Conservation (phyloP, 1,140 invertebrate species). For the Drosophila mayri region DNA sequence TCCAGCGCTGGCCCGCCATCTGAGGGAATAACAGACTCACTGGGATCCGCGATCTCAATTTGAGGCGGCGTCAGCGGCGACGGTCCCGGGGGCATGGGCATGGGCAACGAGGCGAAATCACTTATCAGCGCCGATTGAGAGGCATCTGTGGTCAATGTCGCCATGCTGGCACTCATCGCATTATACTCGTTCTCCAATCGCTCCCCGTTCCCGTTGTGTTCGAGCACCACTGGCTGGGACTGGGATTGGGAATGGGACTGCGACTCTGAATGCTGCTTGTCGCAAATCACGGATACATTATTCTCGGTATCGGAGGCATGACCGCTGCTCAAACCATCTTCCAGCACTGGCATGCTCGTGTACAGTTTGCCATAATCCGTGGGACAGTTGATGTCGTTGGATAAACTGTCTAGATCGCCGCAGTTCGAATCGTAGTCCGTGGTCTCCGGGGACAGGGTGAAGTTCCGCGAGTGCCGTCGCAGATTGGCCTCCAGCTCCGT, state of each 20-base stretch:
- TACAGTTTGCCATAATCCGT: conserved; percentile 81
- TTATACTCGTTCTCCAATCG: conserved; percentile 67
- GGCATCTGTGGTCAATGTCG: conserved; percentile 44
- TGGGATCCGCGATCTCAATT: conserved; percentile 40
- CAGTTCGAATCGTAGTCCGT: conserved; percentile 97
- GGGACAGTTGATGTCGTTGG: conserved; percentile 82
- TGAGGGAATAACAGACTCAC: conserved; percentile 13
- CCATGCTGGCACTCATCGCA: conserved; percentile 47
- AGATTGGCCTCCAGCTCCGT: conserved; percentile 79
- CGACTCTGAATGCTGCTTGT: conserved; percentile 48
- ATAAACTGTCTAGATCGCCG: conserved; percentile 92
- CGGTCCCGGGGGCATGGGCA: conserved; percentile 28
- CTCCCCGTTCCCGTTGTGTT: conserved; percentile 55
- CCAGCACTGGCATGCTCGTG: conserved; percentile 95
- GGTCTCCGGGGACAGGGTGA: conserved; percentile 96
- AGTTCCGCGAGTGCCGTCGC: conserved; percentile 85
- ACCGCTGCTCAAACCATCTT: conserved; percentile 96
- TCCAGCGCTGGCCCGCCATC: conserved; percentile 9
- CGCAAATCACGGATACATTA: conserved; percentile 85
- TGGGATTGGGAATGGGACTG: conserved; percentile 15
- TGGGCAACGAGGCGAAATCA: conserved; percentile 53
- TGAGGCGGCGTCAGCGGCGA: conserved; percentile 55
- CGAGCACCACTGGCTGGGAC: conserved; percentile 21
- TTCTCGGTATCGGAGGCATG: conserved; percentile 97
- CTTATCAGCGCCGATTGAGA: conserved; percentile 53